Conservation (phyloP, 2,113 vertebrate genomes). For the Phainopepla nitens region DNA sequence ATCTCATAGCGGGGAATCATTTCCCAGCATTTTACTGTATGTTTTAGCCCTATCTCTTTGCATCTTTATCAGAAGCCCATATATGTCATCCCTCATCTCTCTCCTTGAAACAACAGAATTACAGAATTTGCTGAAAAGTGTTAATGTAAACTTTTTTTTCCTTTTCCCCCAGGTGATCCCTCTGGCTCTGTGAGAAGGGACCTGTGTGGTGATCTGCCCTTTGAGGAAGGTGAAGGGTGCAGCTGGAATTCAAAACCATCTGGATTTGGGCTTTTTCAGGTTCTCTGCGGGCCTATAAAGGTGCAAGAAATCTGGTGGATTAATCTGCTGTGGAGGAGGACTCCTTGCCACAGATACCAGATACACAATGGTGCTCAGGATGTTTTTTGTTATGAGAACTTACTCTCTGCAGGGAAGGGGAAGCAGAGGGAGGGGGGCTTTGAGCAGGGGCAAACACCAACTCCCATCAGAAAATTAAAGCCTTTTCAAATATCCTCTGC, state of each 20-base stretch:
- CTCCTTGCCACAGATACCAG: not conserved
- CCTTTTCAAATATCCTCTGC: not conserved
- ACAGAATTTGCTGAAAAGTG: conserved; percentile 28
- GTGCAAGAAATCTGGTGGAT: not conserved
- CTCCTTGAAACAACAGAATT: conserved; percentile 3
- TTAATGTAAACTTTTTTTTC: not conserved
- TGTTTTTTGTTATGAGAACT: conserved; percentile 24
- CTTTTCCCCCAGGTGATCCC: not conserved
- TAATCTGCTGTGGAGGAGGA: not conserved
- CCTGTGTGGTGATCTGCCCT: not conserved
- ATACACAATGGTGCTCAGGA: conserved; percentile 1
- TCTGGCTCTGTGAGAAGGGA: not conserved
- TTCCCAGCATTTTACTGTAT: conserved; percentile 9
- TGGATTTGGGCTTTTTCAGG: not conserved
- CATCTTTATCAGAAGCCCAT: conserved; percentile 61
- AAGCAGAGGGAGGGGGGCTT: not conserved
- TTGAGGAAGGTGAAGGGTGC: not conserved
- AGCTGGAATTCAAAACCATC: not conserved
- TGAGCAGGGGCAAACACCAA: accelerated
- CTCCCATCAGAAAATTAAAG: not conserved
- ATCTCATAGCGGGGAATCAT: conserved; percentile 1
- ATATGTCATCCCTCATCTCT: conserved; percentile 51
- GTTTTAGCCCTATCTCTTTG: conserved; percentile 50
- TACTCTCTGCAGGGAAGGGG: not conserved
- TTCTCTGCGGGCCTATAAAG: not conserved